Evolutionary conservation across 1,140 invertebrate genomes (phyloP), one percentile per base, ranked within the genome.

Genomic region (Lanistes nyassanus): DNA sequence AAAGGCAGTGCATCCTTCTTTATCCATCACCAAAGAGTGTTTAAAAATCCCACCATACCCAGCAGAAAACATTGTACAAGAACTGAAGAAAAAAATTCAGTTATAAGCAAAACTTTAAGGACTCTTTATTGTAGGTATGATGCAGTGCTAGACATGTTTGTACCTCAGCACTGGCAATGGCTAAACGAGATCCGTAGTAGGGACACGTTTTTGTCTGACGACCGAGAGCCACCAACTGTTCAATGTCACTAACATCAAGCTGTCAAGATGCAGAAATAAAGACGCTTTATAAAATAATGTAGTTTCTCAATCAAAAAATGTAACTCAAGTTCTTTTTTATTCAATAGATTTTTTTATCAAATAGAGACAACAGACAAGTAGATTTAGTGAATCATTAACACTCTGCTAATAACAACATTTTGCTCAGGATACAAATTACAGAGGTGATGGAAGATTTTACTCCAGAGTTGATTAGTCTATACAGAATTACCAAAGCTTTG

Each of bases 111-210:
- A 58, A 31, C 21, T 23, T 74, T n/a, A n/a, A n/a, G n/a, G n/a
- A n/a, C n/a, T n/a, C n/a, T n/a, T n/a, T n/a, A n/a, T n/a, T n/a
- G n/a, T n/a, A n/a, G n/a, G n/a, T n/a, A n/a, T n/a, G 23, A 36
- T 62, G 29, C 6, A 74, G 21, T 11, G 6, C 29, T 34, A 65
- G 29, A 39, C 3, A 62, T 73, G 34, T 73, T 23, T 51, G 42
- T 72, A 93, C 92, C 91, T 97, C 94, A 47, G 95, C 94, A 88
- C 94, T 92, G 82, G 93, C 91, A 23, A 96, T 89, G 53, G 95
- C 94, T 84, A 92, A 92, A 84, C 96, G 92, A 19, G 94, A 92
- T 21, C 94, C 93, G 91, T 98, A 98, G 90, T 98, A 99, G 5
- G 96, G 94, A 90, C 97, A 99, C 13, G 94, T 94, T 76, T 94